phyloP scores from a whole-genome alignment of 2,888 invertebrate species.

The Hirudinaria manillensis region DNA sequence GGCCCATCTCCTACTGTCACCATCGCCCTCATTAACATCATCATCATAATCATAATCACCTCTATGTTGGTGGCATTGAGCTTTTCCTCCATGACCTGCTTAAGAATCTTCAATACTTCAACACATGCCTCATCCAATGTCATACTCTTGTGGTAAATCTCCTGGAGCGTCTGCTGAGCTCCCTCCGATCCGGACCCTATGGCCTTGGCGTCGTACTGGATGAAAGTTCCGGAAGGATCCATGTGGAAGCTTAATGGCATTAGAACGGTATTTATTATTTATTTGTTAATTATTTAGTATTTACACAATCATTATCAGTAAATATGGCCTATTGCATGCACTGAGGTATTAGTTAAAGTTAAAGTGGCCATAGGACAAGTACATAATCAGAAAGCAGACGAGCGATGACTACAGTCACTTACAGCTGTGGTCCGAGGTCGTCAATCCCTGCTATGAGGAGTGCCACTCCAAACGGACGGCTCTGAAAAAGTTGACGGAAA shows the following conservation, averaged over 20 bases:
- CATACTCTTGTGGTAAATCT: conserved; percentile 74
- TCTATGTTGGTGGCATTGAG: conserved; percentile 93
- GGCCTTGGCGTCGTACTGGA: conserved; percentile 95
- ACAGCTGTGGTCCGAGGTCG: conserved; percentile 85
- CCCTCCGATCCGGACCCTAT: conserved; percentile 99
- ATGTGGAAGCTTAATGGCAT: conserved; percentile 66
- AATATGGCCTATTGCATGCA: too few relatives aligned
- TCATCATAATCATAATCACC: conserved; percentile 52
- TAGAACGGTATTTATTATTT: background rate
- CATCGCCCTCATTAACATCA: background rate
- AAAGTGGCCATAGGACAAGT: too few relatives aligned
- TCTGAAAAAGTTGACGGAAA: conserved; percentile 55
- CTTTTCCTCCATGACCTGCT: conserved; percentile 99
- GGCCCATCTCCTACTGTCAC: background rate
- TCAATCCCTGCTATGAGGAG: conserved; percentile 89
- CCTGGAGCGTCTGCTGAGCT: conserved; percentile 85
- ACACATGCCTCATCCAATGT: conserved; percentile 86
- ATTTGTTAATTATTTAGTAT: too few relatives aligned
- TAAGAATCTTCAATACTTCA: conserved; percentile 81
- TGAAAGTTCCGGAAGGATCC: conserved; percentile 98
- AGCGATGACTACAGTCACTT: too few relatives aligned
- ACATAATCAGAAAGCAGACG: too few relatives aligned
- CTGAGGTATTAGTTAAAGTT: too few relatives aligned
- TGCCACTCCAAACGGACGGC: conserved; percentile 96
- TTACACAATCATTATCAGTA: too few relatives aligned